phyloP scores from a whole-genome alignment of 2,888 invertebrate genomes.

The Onchidella celtica region DNA sequence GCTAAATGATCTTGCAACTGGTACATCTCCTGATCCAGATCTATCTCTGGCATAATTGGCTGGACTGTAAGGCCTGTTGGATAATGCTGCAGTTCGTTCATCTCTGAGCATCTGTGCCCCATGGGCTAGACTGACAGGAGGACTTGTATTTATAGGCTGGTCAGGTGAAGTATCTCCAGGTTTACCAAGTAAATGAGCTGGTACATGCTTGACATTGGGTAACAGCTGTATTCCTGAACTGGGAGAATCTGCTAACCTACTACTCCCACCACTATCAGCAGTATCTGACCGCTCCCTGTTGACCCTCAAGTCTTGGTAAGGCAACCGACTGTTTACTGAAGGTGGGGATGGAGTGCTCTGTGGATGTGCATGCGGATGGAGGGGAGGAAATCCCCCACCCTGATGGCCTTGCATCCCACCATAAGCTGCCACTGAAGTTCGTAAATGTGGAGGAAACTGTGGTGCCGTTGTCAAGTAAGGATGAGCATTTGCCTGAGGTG shows the following conservation, averaged over 20 bases:
- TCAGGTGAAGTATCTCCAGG: conserved; percentile 50
- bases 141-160: conserved; percentile 58
- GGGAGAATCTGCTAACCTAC: conserved; percentile 51
- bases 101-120: conserved; percentile 42
- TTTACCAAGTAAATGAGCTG: conserved; percentile 62
- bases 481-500: conserved; percentile 26
- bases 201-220: conserved; percentile 74
- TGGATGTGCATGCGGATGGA: not conserved
- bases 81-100: conserved; percentile 46
- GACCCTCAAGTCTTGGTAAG: conserved; percentile 25
- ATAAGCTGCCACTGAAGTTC: conserved; percentile 24
- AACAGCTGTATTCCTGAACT: conserved; percentile 71
- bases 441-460: conserved; percentile 37
- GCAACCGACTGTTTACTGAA: conserved; percentile 5
- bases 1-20: conserved; percentile 15
- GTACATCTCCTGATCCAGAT: conserved; percentile 18
- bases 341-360: conserved; percentile 35
- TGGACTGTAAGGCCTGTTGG: conserved; percentile 56
- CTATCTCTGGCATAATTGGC: conserved; percentile 51
- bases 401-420: conserved; percentile 25
- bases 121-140: conserved; percentile 24
- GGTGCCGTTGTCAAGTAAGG: conserved; percentile 34
- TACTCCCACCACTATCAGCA: conserved; percentile 34
- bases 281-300: conserved; percentile 38
- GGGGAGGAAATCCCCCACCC: conserved; percentile 18